Evolutionary conservation across 2,113 vertebrate genomes (phyloP), one percentile per base, ranked within the genome.

Genomic region (Arvicanthis niloticus): DNA sequence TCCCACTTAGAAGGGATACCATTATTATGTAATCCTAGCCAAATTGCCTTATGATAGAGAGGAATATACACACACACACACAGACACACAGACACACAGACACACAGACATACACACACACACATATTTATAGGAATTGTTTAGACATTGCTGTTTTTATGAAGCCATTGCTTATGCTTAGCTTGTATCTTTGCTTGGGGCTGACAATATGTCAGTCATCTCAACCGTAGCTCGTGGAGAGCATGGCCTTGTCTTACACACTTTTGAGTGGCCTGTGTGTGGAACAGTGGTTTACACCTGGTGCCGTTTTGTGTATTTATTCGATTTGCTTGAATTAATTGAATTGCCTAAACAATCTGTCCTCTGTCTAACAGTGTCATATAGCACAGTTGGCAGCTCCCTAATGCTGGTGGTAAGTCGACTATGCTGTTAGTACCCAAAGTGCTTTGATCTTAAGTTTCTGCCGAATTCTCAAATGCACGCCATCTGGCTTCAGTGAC

Each of bases 371-470:
- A 93, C 80, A 94, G 45, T 77, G 65, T 91, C 92, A 96, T 87
- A 87, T 80, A 97, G 93, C 81, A 96, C 40, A 92, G 34, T 70
- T 97, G 96, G 88, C 93, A 91, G 51, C 86, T 94, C 62, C 31
- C 70, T 90, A 88, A 91, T 56, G 94, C 85, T 82, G 85, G 81
- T 91, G 73, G 60, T 98, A 98, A 98, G 98, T 97, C 98, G 97
- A 90, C 98, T 98, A 98, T 98, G 97, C 97, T 98, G 98, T 93
- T 96, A 96, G 60, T 96, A 91, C 97, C 93, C 97, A 98, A 98
- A 98, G 96, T 88, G 96, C 97, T 98, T 98, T 98, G 97, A 98
- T 98, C 97, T 98, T 98, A 98, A 98, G 94, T 97, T 98, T 97
- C 97, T 98, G 98, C 89, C 95, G 98, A 98, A 98, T 98, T 98